These are phyloP conservation scores for Blastobasis adustella DNA, from an alignment of 2,888 invertebrate species.

Conservation along the genomic window DNA sequence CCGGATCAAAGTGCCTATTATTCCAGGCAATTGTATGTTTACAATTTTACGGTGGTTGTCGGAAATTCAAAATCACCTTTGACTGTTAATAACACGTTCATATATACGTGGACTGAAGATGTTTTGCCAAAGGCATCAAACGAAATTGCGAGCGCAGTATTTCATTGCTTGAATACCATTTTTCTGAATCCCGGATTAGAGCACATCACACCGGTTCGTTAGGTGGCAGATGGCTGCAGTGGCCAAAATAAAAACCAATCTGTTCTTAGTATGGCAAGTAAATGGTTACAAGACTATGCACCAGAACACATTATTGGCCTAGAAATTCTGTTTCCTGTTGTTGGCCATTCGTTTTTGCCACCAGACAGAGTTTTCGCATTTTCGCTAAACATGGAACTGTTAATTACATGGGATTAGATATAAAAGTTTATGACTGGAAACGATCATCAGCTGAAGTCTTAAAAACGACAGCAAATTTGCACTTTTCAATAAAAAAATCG, in stretches of 20 bases:
- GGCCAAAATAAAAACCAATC: slow-evolving; percentile 19
- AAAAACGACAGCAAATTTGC: slow-evolving; percentile 10
- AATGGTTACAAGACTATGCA: slow-evolving; percentile 13
- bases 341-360: slow-evolving; percentile 20
- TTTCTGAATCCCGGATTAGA: slow-evolving; percentile 10
- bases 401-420: slow-evolving; percentile 6
- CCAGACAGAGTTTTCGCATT: slow-evolving; percentile 18
- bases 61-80: slow-evolving; percentile 4
- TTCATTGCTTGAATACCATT: slow-evolving; percentile 8
- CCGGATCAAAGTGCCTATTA: slow-evolving; percentile 19
- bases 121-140: slow-evolving; percentile 14
- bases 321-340: slow-evolving; percentile 19
- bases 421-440: slow-evolving; percentile 9
- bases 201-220: slow-evolving; percentile 9
- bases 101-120: slow-evolving; percentile 17
- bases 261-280: slow-evolving; percentile 24
- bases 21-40: slow-evolving; percentile 14
- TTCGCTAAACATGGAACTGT: slow-evolving; percentile 14
- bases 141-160: slow-evolving; percentile 14
- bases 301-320: slow-evolving; percentile 11
- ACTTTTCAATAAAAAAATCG: slow-evolving; percentile 12
- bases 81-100: slow-evolving; percentile 12
- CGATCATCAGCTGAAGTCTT: slow-evolving; percentile 7
- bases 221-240: slow-evolving; percentile 18
- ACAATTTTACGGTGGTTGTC: slow-evolving; percentile 6